Conservation (phyloP, 2,888 invertebrate species). For the Drosophila dives region DNA sequence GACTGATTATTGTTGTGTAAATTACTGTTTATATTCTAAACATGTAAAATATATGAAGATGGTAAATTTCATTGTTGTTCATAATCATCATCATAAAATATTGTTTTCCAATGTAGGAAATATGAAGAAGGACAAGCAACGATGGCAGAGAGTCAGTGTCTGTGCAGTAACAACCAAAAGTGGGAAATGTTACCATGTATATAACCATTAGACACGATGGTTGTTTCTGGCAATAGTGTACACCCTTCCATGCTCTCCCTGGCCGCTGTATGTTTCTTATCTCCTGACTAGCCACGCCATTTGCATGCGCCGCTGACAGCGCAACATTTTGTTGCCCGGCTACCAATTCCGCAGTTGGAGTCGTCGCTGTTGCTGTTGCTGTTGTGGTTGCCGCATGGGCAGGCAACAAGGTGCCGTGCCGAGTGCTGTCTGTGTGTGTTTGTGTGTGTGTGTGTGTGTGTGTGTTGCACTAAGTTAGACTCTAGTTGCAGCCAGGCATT, state of each 20-base stretch:
- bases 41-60: background rate
- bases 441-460: constrained; percentile 15
- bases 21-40: background rate
- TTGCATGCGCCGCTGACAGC: constrained; percentile 76
- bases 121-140: constrained; percentile 7
- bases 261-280: constrained; percentile 40
- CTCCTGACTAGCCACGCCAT: constrained; percentile 70
- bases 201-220: constrained; percentile 69
- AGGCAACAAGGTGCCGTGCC: constrained; percentile 44
- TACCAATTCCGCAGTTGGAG: constrained; percentile 71
- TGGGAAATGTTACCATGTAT: constrained; percentile 66
- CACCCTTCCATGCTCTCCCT: constrained; percentile 10
- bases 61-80: background rate
- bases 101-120: background rate
- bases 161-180: constrained; percentile 50
- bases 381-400: constrained; percentile 23
- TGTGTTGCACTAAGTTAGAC: constrained; percentile 58
- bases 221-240: constrained; percentile 54
- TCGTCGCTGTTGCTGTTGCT: constrained; percentile 12
- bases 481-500: constrained; percentile 59
- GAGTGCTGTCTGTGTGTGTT: constrained; percentile 2
- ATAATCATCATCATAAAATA: too few relatives aligned
- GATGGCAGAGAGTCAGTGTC: background rate
- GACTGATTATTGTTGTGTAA: background rate
- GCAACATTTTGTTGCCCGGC: constrained; percentile 77